phyloP scores from a whole-genome alignment of 1,140 invertebrate species.

The Micrasema longulum region DNA sequence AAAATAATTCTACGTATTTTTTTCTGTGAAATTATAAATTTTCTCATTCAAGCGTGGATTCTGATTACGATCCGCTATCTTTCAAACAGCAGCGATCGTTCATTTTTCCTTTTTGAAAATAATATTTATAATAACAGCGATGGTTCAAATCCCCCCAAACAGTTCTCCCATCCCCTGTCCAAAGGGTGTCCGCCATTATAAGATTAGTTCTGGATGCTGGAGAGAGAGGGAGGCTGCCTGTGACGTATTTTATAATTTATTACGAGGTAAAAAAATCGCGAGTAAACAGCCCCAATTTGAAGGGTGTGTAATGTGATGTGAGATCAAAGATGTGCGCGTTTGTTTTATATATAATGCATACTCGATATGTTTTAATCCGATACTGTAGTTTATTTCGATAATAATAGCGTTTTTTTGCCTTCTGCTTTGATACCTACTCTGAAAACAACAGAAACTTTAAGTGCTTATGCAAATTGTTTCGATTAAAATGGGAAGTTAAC shows the following conservation, averaged over 20 bases:
- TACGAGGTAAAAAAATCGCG: slow-evolving; percentile 17
- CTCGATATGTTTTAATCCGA: background rate
- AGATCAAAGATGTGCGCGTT: background rate
- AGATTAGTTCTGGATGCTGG: background rate
- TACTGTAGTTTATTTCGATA: too few species aligned
- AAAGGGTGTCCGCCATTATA: slow-evolving; percentile 1
- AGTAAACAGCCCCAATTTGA: background rate
- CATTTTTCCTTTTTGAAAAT: background rate
- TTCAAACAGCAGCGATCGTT: too few species aligned
- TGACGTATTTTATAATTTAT: slow-evolving; percentile 27
- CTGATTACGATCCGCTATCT: too few species aligned
- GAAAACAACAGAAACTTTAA: too few species aligned
- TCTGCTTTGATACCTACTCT: too few species aligned
- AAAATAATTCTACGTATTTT: too few species aligned
- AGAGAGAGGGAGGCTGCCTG: background rate
- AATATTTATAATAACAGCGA: background rate
- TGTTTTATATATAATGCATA: background rate
- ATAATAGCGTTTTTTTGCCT: too few species aligned
- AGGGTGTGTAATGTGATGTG: background rate
- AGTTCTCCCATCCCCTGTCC: background rate
- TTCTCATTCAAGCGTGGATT: too few species aligned
- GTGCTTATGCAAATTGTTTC: too few species aligned
- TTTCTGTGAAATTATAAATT: too few species aligned
- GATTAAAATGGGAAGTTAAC: too few species aligned
- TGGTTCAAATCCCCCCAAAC: slow-evolving; percentile 2